Evolutionary conservation across 2,888 invertebrate species (phyloP).

Genomic region (Papilio elwesi): DNA sequence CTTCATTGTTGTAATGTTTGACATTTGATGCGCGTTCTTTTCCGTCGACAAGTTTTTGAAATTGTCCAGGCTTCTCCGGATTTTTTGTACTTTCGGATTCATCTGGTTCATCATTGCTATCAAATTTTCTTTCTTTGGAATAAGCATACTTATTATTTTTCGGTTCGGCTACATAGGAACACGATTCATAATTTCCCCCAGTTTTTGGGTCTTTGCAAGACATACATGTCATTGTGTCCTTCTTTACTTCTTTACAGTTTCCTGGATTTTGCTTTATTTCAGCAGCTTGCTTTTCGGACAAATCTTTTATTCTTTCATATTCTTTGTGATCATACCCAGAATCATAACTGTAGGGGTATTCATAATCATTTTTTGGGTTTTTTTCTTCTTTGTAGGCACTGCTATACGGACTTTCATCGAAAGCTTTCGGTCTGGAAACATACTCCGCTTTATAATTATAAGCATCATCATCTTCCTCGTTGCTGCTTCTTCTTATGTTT

Average conservation of each 20-base stretch:
- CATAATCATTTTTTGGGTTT: constrained; percentile 72
- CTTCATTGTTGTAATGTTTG: constrained; percentile 59
- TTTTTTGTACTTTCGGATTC: constrained; percentile 75
- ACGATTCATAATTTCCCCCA: constrained; percentile 91
- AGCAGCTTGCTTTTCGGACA: constrained; percentile 86
- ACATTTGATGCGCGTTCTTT: constrained; percentile 59
- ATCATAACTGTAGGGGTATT: constrained; percentile 78
- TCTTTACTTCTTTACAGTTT: constrained; percentile 86
- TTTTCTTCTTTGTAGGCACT: constrained; percentile 76
- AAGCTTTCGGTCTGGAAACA: constrained; percentile 79
- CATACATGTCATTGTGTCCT: constrained; percentile 87
- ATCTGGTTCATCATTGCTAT: constrained; percentile 84
- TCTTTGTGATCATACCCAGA: constrained; percentile 82
- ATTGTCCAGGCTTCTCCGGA: constrained; percentile 62
- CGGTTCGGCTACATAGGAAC: constrained; percentile 90
- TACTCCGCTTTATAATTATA: constrained; percentile 82
- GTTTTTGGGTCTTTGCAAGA: constrained; percentile 90
- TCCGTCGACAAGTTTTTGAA: constrained; percentile 65
- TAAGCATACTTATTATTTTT: constrained; percentile 88
- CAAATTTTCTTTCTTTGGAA: constrained; percentile 86
- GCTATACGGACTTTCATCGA: constrained; percentile 75
- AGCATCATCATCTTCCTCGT: constrained; percentile 74
- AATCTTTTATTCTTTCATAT: constrained; percentile 83
- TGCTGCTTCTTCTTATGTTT: constrained; percentile 63
- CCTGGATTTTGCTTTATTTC: constrained; percentile 85